These are phyloP conservation scores for Phylloscopus trochilus DNA, from an alignment of 2,113 vertebrate genomes.

Conservation along the genomic window DNA sequence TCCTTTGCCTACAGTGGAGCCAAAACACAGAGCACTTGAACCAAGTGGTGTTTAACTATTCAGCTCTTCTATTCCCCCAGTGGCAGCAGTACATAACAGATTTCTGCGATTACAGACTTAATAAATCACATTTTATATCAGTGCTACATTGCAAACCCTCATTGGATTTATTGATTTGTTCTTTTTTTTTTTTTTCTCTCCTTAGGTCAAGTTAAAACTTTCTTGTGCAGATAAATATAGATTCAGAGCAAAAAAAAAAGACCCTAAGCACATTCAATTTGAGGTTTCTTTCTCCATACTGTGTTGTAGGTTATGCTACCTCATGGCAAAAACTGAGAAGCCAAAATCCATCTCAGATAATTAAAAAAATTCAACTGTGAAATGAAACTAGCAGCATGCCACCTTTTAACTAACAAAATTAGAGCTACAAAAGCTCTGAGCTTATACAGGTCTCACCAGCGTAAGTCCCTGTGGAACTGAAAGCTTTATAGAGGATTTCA, in stretches of 20 bases:
- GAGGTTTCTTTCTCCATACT: not conserved
- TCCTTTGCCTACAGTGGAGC: not conserved
- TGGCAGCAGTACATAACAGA: not conserved
- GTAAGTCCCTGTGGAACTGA: not conserved
- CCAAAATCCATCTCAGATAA: conserved; percentile 51
- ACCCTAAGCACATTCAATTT: not conserved
- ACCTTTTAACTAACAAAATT: conserved; percentile 31
- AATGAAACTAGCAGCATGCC: conserved; percentile 53
- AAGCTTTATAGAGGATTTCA: not conserved
- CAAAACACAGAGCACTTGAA: not conserved
- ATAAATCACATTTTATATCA: conserved; percentile 46
- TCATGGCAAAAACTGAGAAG: conserved; percentile 38
- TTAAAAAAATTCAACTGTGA: conserved; percentile 62
- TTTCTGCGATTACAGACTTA: conserved; percentile 17
- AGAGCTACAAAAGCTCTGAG: not conserved
- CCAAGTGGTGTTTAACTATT: not conserved
- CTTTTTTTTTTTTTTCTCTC: not conserved
- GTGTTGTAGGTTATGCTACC: not conserved
- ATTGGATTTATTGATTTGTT: conserved; percentile 32
- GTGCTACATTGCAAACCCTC: not conserved
- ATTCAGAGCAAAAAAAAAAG: not conserved
- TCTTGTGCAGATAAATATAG: conserved; percentile 2
- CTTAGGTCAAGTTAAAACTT: conserved; percentile 20
- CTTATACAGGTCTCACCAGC: not conserved
- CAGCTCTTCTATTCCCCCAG: not conserved